Conservation (phyloP, 2,113 vertebrate species). For the Podarcis muralis region DNA sequence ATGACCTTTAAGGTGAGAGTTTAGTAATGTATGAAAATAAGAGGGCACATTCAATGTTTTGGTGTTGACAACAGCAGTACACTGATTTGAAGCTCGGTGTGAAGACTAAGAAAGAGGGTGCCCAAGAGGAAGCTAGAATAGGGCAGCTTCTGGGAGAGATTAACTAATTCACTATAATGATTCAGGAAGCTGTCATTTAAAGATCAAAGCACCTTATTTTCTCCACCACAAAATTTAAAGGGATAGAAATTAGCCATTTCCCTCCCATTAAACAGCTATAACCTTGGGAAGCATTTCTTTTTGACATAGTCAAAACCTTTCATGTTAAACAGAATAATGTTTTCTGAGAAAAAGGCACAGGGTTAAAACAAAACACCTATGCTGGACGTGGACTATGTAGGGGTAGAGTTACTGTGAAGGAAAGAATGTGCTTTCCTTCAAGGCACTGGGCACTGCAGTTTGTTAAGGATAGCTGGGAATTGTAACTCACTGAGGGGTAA, state of each 20-base stretch:
- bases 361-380: neutral
- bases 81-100: slow-evolving; percentile 69
- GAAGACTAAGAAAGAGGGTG: slow-evolving; percentile 66
- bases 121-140: slow-evolving; percentile 70
- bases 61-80: slow-evolving; percentile 58
- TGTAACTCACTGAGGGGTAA: no score
- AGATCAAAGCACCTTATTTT: slow-evolving; percentile 71
- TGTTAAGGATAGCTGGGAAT: no score
- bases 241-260: slow-evolving; percentile 64
- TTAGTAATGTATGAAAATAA: slow-evolving; percentile 69
- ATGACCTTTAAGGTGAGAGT: slow-evolving; percentile 63
- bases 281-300: slow-evolving; percentile 51
- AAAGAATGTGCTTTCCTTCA: no score
- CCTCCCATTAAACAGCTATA: slow-evolving; percentile 58
- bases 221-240: slow-evolving; percentile 68
- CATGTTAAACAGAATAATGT: slow-evolving; percentile 33
- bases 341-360: slow-evolving; percentile 20
- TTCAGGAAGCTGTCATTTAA: slow-evolving; percentile 69
- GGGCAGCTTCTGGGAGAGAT: slow-evolving; percentile 69
- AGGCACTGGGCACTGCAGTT: no score
- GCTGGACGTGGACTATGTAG: slow-evolving; percentile 7
- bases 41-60: slow-evolving; percentile 56
- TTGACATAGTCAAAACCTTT: slow-evolving; percentile 34
- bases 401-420: no score
- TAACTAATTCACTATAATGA: slow-evolving; percentile 69